Evolutionary conservation across 2,797 vertebrate genomes (phyloP).

Genomic region (Thunnus albacares): DNA sequence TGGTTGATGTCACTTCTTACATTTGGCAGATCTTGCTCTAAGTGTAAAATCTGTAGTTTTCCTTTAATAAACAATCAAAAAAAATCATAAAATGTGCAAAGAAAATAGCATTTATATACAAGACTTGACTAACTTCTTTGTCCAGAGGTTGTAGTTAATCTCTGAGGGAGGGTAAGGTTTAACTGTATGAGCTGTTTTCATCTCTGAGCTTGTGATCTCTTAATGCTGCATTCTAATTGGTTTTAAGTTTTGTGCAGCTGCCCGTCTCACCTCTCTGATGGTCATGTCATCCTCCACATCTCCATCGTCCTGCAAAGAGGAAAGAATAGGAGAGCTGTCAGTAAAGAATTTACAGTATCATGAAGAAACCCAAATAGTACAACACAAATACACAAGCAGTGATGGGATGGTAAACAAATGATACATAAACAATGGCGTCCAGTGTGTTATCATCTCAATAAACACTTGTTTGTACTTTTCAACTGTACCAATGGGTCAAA

Average conservation of each 20-base stretch:
- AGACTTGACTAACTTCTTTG: neutral
- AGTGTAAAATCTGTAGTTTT: too few species aligned
- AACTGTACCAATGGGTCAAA: slow-evolving; percentile 6
- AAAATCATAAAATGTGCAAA: too few species aligned
- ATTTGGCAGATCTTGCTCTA: too few species aligned
- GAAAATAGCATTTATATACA: too few species aligned
- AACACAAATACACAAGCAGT: slow-evolving; percentile 17
- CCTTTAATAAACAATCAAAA: too few species aligned
- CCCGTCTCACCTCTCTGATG: slow-evolving; percentile 84
- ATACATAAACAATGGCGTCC: neutral
- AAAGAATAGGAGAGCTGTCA: slow-evolving; percentile 35
- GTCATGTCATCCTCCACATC: slow-evolving; percentile 89
- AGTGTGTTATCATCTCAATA: slow-evolving; percentile 13
- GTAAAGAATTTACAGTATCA: slow-evolving; percentile 3
- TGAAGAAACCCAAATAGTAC: neutral
- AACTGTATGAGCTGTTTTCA: neutral
- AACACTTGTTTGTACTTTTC: slow-evolving; percentile 29
- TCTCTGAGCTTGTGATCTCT: neutral
- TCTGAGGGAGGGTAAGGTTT: neutral
- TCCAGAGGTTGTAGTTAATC: neutral
- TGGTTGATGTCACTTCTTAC: neutral
- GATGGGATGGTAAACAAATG: slow-evolving; percentile 16
- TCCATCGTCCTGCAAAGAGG: slow-evolving; percentile 79
- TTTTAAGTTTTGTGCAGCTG: neutral
- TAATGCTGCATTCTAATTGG: neutral